Evolutionary conservation across 2,113 vertebrate species (phyloP), one percentile per base, ranked within the genome.

Genomic region (Beaufortia kweichowensis): DNA sequence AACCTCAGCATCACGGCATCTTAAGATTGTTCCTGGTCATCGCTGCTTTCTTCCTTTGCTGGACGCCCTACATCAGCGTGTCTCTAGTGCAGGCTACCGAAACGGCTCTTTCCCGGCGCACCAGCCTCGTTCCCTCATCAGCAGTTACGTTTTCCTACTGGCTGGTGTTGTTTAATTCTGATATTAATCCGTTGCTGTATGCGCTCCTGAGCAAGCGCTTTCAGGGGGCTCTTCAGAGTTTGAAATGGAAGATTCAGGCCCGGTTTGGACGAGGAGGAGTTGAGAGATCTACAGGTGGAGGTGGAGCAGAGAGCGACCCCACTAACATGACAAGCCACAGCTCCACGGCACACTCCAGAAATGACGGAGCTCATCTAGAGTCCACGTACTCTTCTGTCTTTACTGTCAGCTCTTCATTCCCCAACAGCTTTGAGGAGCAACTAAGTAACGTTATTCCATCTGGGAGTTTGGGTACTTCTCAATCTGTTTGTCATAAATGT

Each of bases 111-210:
- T 84, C 83, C 6, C 86, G 85, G n/a, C 75, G 64, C 2, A 69
- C 85, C 64, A 90, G 79, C 50, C 80, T 88, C 0, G 79, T 94
- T 21, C 90, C 93, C 0, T 77, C 86, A 2, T 85, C 82, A 2
- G 89, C 85, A 2, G 74, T 94, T 0, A 94, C 92, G 29, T 87
- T 91, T 48, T 93, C 90, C 0, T 92, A 93, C 84, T 93, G 90
- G 89, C 85, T 94, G 72, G 82, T 92, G 62, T 77, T 94, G 77
- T 86, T 94, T 62, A 94, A 93, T 87, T 94, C 92, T 0, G 91
- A 91, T 85, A 90, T 94, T 77, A 94, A 94, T 62, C 93, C 92
- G 6, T 82, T 94, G 39, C 82, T 94, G 12, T 94, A 94, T 3
- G 92, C 91, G 12, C 88, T 94, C 72, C 90, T 94, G 2, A 94